Evolutionary conservation across 2,797 vertebrate genomes (phyloP), one percentile per base, ranked within the genome.

Genomic region (Dicrostonyx torquatus): DNA sequence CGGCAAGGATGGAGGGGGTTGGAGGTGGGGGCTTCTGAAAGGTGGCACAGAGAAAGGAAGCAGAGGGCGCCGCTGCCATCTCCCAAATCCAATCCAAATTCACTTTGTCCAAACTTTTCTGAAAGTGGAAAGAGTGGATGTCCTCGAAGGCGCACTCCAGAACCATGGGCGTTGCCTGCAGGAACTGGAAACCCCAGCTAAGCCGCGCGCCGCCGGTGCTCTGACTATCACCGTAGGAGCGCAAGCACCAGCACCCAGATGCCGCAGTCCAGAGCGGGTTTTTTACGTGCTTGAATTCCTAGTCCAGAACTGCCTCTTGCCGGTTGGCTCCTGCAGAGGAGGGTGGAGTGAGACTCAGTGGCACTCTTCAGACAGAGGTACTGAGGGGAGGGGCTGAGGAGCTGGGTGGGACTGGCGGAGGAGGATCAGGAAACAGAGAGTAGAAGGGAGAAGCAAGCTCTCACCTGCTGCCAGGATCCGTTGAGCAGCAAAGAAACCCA

Each of bases 41-140:
- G 62, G 11, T 31, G 48, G 26, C 73, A 66, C 50, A 6, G 37
- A 75, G 72, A 68, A 31, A 17, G 11, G 64, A 31, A 20, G 11
- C 53, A 34, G 40, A 60, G 53, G 70, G 17, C 3, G 7, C 66
- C 66, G 82, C 53, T 5, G 75, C 55, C 78, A 6, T 66, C n/a
- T 73, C 64, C 91, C n/a, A 29, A 73, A 45, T 31, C 53, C 70
- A 72, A 53, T 55, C 53, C 89, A n/a, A 78, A n/a, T 85, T 68
- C 83, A 66, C 92, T 94, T 91, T 92, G 70, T 82, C 78, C 87
- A 37, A 20, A 91, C 94, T 95, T 83, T 76, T 60, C 83, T n/a
- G 84, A 22, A 76, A 93, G 86, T 53, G 1, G 64, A 58, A 43
- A 68, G 70, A 88, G 84, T 53, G 0, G 76, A 48, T 8, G 43